Percentiles rank a stretch among this genome's conserved stretches.
phyloP scores from a whole-genome alignment of 2,888 invertebrate species.

The Limnephilus auricula region DNA sequence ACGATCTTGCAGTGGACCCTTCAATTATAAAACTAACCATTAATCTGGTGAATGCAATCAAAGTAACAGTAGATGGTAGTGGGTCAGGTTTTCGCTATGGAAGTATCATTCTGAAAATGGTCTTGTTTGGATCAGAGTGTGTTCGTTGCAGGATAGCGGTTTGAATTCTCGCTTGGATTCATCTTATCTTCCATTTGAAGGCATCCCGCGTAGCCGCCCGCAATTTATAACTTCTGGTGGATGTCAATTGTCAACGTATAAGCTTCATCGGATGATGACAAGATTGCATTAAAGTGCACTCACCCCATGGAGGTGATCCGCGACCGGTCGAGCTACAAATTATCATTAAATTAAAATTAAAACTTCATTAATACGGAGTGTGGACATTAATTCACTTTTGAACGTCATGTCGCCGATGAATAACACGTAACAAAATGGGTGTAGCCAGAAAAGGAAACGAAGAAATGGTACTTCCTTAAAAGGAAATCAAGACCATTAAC shows the following conservation, averaged over 20 bases:
- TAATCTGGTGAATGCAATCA: not conserved
- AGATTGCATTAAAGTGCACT: not conserved
- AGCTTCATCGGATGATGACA: conserved; percentile 13
- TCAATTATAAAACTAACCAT: not conserved
- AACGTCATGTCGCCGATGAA: conserved; percentile 3
- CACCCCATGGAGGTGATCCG: not conserved
- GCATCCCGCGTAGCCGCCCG: not conserved
- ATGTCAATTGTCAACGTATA: not conserved
- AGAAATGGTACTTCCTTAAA: not conserved
- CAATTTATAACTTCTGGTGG: not conserved
- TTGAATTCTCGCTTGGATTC: not conserved
- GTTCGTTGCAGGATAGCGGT: not conserved
- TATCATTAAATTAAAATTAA: conserved; percentile 38
- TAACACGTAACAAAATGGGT: not conserved
- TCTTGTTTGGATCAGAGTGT: not conserved
- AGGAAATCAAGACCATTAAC: not conserved
- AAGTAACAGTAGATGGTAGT: not conserved
- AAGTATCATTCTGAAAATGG: not conserved
- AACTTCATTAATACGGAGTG: conserved; percentile 35
- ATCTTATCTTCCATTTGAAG: not conserved
- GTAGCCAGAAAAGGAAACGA: not conserved
- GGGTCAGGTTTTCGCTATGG: not conserved
- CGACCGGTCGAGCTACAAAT: conserved; percentile 30
- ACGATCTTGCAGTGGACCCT: no score
- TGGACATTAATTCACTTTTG: conserved; percentile 6